Conservation (phyloP, 2,888 invertebrate species). For the Macaria liturata region DNA sequence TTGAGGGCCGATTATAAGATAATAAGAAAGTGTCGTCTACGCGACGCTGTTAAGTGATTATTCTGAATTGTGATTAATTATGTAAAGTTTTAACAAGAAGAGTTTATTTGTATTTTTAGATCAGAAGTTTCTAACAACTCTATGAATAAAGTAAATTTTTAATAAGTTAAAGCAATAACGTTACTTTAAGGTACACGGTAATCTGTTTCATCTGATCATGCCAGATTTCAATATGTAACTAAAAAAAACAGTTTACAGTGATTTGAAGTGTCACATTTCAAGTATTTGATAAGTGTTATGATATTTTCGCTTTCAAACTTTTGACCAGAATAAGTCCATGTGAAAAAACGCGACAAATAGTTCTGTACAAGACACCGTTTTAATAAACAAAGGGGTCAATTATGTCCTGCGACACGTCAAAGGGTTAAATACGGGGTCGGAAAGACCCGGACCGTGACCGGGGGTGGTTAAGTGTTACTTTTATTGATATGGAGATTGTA, state of each 20-base stretch:
- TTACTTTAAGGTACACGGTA: no score
- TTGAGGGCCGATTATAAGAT: slow-evolving; percentile 33
- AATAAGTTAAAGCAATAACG: no score
- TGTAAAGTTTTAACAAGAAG: not conserved
- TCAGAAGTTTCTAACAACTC: not conserved
- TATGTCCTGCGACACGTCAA: slow-evolving; percentile 76
- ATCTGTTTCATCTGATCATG: no score
- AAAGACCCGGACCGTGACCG: slow-evolving; percentile 39
- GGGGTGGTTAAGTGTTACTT: slow-evolving; percentile 43
- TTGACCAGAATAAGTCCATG: slow-evolving; percentile 55
- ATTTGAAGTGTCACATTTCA: no score
- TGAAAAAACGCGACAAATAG: slow-evolving; percentile 66
- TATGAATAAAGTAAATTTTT: not conserved
- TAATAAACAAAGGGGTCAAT: slow-evolving; percentile 72
- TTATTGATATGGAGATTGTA: slow-evolving; percentile 39
- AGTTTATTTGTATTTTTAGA: not conserved
- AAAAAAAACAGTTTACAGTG: no score
- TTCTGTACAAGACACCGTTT: slow-evolving; percentile 59
- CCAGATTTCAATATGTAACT: not conserved
- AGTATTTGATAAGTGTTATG: no score
- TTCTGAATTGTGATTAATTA: slow-evolving; percentile 12
- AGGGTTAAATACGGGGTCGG: slow-evolving; percentile 70
- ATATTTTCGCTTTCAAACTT: no score
- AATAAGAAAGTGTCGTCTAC: slow-evolving; percentile 34
- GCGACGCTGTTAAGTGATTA: slow-evolving; percentile 15